Conservation (phyloP, 2,888 invertebrate genomes). For the Catocala nupta region DNA sequence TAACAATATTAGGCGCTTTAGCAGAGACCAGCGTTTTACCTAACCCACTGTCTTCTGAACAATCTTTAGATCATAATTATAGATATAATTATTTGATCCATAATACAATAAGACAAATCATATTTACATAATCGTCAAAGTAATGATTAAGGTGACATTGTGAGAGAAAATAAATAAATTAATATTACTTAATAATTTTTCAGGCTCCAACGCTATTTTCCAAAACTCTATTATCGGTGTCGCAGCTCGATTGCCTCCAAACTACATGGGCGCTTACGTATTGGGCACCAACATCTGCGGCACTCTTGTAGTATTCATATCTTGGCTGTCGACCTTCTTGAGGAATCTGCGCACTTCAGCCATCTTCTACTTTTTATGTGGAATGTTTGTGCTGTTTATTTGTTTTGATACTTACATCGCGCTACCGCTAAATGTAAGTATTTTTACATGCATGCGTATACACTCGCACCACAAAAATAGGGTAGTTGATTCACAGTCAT, state of each 20-base stretch:
- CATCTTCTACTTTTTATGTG: slow-evolving; percentile 98
- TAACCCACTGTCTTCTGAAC: too few species aligned
- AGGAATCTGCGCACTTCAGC: slow-evolving; percentile 93
- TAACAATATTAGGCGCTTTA: too few species aligned
- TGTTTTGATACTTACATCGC: slow-evolving; percentile 99
- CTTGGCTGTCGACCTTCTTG: slow-evolving; percentile 89
- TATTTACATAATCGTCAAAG: too few species aligned
- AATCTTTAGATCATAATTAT: too few species aligned
- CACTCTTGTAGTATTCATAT: slow-evolving; percentile 93
- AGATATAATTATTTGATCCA: too few species aligned
- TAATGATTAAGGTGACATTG: too few species aligned
- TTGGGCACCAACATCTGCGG: slow-evolving; percentile 97
- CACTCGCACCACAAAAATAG: too few species aligned
- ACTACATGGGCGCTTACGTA: slow-evolving; percentile 98
- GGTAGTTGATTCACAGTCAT: too few species aligned
- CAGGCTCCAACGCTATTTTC: slow-evolving; percentile 94
- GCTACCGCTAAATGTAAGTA: slow-evolving; percentile 96
- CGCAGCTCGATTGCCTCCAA: slow-evolving; percentile 96
- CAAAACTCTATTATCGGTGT: slow-evolving; percentile 99
- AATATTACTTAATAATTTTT: slow-evolving; percentile 26
- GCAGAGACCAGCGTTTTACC: too few species aligned
- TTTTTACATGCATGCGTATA: too few species aligned
- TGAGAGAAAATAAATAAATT: too few species aligned
- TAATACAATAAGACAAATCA: too few species aligned
- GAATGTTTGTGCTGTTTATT: slow-evolving; percentile 95